Percentiles rank a stretch among this genome's conserved stretches.
phyloP scores from a whole-genome alignment of 2,888 invertebrate species.

The Agonopterix heracliana region DNA sequence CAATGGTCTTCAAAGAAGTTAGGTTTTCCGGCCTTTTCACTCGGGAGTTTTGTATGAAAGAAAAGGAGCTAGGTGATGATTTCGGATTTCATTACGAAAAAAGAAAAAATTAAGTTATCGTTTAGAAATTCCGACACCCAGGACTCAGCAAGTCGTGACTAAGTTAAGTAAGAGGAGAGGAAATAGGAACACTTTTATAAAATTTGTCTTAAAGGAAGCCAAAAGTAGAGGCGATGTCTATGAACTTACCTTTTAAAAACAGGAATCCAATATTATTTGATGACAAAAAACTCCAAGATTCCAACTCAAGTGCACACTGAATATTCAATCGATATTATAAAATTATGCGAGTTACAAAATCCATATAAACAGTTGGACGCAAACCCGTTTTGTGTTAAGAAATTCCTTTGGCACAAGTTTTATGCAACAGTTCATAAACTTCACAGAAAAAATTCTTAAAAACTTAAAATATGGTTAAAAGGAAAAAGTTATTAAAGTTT shows the following conservation, averaged over 20 bases:
- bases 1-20: no score
- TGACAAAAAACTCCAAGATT: neutral
- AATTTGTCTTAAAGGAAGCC: no score
- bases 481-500: slow-evolving; percentile 6
- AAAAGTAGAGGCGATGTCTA: no score
- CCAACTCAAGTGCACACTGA: slow-evolving; percentile 16
- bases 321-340: slow-evolving; percentile 24
- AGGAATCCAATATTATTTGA: neutral
- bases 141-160: no score
- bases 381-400: slow-evolving; percentile 36
- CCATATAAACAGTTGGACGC: slow-evolving; percentile 29
- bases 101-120: no score
- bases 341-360: slow-evolving; percentile 41
- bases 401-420: slow-evolving; percentile 29
- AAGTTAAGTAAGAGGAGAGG: no score
- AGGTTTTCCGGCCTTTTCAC: no score
- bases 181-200: no score
- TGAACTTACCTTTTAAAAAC: slow-evolving; percentile 2
- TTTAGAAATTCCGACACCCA: no score
- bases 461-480: slow-evolving; percentile 2
- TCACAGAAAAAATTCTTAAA: slow-evolving; percentile 12
- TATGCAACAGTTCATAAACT: slow-evolving; percentile 10
- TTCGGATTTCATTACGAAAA: no score
- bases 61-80: no score
- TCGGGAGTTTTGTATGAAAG: no score